Evolutionary conservation across 2,113 vertebrate genomes (phyloP).

Genomic region (Alethe castanea): DNA sequence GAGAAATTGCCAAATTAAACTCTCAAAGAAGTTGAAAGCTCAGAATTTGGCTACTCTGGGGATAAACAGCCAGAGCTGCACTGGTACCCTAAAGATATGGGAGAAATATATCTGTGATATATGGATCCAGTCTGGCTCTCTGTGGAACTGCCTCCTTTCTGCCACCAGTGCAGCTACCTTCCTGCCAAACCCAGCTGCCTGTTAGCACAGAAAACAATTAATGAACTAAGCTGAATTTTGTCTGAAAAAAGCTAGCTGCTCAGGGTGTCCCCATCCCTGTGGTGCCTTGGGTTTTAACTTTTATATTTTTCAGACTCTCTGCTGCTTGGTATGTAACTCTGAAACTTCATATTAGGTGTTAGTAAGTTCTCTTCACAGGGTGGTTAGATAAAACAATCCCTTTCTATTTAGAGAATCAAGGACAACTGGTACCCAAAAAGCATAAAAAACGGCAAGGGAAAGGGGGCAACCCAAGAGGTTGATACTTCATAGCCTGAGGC

Average conservation of each 20-base stretch:
- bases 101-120: not conserved
- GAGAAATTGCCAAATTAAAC: not conserved
- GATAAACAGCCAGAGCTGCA: not conserved
- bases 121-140: rapidly evolving
- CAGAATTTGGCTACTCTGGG: not conserved
- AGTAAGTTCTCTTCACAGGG: no score
- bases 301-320: no score
- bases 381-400: no score
- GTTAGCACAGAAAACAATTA: not conserved
- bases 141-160: not conserved
- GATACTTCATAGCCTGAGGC: no score
- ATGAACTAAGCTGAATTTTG: not conserved
- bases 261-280: rapidly evolving
- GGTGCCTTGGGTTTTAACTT: no score
- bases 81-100: rapidly evolving
- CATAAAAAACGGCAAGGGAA: no score
- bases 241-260: not conserved
- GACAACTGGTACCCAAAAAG: no score
- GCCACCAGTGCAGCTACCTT: not conserved
- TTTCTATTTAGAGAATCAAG: no score
- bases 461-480: no score
- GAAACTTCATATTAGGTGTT: no score
- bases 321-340: no score
- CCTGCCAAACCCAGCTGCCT: not conserved
- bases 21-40: not conserved